These are phyloP conservation scores for Macrophya alboannulata DNA, from an alignment of 2,888 invertebrate species.

Conservation along the genomic window DNA sequence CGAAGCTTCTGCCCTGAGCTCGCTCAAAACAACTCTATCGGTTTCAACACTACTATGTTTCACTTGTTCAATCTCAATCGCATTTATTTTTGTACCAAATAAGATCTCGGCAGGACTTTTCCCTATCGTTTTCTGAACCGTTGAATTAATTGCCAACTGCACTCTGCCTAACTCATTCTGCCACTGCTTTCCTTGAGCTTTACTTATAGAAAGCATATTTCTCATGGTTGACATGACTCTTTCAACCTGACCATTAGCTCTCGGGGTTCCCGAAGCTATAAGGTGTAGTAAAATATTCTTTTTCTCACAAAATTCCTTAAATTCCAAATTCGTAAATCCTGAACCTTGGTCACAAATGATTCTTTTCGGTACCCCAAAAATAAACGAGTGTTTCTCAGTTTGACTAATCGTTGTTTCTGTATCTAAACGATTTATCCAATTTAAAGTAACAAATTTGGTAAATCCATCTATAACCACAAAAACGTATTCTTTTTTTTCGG, in stretches of 20 bases:
- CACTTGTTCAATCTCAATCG: background rate
- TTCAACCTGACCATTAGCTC: constrained; percentile 69
- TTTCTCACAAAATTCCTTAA: constrained; percentile 19
- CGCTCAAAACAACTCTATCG: constrained; percentile 6
- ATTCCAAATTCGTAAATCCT: constrained; percentile 6
- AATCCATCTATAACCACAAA: background rate
- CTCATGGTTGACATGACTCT: constrained; percentile 64
- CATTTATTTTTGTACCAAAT: constrained; percentile 60
- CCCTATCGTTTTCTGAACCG: constrained; percentile 64
- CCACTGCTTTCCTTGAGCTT: constrained; percentile 62
- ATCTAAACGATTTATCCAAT: constrained; percentile 9
- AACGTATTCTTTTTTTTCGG: constrained; percentile 6
- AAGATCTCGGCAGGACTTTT: constrained; percentile 66
- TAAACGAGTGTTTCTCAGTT: background rate
- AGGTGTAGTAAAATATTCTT: constrained; percentile 60
- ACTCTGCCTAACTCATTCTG: constrained; percentile 67
- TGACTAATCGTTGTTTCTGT: background rate
- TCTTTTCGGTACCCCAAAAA: background rate
- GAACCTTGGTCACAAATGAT: constrained; percentile 40
- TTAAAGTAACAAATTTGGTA: background rate
- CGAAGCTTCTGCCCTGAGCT: constrained; percentile 54
- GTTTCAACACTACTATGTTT: background rate
- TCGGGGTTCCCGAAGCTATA: constrained; percentile 63
- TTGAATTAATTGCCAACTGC: constrained; percentile 68
- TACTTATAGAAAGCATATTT: constrained; percentile 66